Evolutionary conservation across 2,797 vertebrate genomes (phyloP), one percentile per base, ranked within the genome.

Genomic region (Muscicapa striata): DNA sequence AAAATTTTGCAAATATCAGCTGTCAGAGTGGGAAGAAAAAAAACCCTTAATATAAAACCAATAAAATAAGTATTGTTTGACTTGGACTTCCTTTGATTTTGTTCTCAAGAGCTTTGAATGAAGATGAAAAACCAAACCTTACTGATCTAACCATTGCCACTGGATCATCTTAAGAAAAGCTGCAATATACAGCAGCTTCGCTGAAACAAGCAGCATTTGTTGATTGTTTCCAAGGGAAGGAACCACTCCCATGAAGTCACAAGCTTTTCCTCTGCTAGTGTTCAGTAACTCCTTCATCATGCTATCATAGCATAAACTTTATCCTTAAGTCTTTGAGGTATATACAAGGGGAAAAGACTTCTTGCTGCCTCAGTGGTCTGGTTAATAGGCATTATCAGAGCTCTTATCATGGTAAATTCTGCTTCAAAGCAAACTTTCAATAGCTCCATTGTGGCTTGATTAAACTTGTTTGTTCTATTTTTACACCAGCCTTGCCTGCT

Each of bases 401-500:
- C 6, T 85, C 55, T 68, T 72, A 29, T 21, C 2, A 2, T 12
- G 6, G 40, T 30, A 87, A 87, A 82, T 80, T 78, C 55, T 84
- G 10, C 75, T 90, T 90, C 88, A 80, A 68, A 85, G 34, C 27
- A 86, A 94, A 66, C 38, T 93, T 94, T 55, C 74, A 67, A 8
- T 76, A 79, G 10, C 0, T 1, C 29, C 84, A 51, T 72, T 91
- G 27, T 67, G 76, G 84, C 74, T 55, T 40, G 32, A 83, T 58
- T 89, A 40, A 63, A 41, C 26, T 61, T 89, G 24, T 66, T 87
- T 59, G 27, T 70, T 92, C 92, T 94, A 59, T 93, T 81, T 92
- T 94, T 94, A 91, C n/a, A 79, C 5, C 29, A 63, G 21, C 34
- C 27, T 93, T 69, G 41, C 82, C 91, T 96, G 79, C 89, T 94